A percentile compares a stretch with the other conserved stretches of the same genome.
Evolutionary conservation across 2,888 invertebrate species (phyloP).

Genomic region (Lathronympha strigana): DNA sequence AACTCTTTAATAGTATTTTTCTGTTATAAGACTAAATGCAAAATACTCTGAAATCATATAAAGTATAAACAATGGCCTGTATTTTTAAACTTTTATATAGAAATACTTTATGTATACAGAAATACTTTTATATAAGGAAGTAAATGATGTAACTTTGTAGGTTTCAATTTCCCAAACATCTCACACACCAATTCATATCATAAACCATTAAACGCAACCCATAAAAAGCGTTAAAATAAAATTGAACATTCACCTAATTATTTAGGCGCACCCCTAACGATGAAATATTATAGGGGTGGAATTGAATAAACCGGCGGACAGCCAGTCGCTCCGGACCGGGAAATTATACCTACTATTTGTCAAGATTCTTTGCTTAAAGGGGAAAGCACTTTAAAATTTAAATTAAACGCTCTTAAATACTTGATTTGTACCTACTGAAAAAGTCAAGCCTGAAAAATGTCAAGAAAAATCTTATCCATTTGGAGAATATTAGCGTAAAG

Average conservation of each 20-base stretch:
- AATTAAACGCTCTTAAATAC: slow-evolving; percentile 36
- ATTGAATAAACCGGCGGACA: slow-evolving; percentile 33
- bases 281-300: slow-evolving; percentile 42
- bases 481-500: not conserved
- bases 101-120: too few species aligned
- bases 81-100: too few species aligned
- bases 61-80: too few species aligned
- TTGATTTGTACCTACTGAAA: slow-evolving; percentile 4
- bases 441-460: not conserved
- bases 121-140: too few species aligned
- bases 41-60: too few species aligned
- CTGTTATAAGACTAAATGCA: too few species aligned
- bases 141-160: too few species aligned
- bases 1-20: too few species aligned
- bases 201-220: slow-evolving; percentile 8
- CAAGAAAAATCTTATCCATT: not conserved
- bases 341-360: slow-evolving; percentile 41
- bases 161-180: slow-evolving; percentile 3
- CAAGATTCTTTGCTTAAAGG: slow-evolving; percentile 41
- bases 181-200: slow-evolving; percentile 15
- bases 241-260: slow-evolving; percentile 30
- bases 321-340: slow-evolving; percentile 14
- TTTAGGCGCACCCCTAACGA: slow-evolving; percentile 27
- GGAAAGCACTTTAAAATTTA: slow-evolving; percentile 34
- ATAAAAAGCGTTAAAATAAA: slow-evolving; percentile 19